Evolutionary conservation across 2,113 vertebrate genomes (phyloP), one percentile per base, ranked within the genome.

Genomic region (Anhinga rufa): DNA sequence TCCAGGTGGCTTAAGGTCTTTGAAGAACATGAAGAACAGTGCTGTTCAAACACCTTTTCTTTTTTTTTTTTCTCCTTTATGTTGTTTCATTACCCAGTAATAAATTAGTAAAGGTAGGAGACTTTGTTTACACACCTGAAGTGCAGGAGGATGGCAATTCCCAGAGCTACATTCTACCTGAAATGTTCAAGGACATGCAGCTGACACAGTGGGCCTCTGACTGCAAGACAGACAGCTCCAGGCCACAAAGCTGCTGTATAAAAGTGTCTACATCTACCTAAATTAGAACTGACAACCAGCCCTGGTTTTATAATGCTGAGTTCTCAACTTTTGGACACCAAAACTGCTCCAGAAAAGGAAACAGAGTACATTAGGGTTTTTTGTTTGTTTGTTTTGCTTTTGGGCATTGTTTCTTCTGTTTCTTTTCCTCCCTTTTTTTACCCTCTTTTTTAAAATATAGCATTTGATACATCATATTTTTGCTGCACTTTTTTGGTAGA

Each of bases 271-370:
- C 96, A 77, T 98, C 97, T 94, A 74, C 93, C 93, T 97, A 98
- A 98, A 98, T 98, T 98, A 97, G 97, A 98, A 98, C 97, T 98
- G 99, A 98, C 98, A 98, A 96, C 93, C 97, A 95, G 93, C 96
- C 93, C 92, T 96, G 84, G 83, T 96, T 98, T 97, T 97, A 82
- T 90, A 96, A 95, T 90, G 94, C 96, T 94, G 93, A 97, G 97
- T 94, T 97, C 97, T 97, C 94, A 97, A 85, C 82, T 97, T 96
- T 96, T 96, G 92, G 90, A 97, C 86, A 87, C 97, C 86, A 96
- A 92, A 97, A 97, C 44, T 92, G 66, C 77, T 40, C 91, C 93
- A 97, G 93, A 95, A 96, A 97, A 95, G 17, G 62, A 97, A 97
- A 95, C 49, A 80, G 52, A 72, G 61, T 82, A 89, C 58, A 91